Evolutionary conservation across 2,888 invertebrate genomes (phyloP).

Genomic region (Coenonympha arcania): DNA sequence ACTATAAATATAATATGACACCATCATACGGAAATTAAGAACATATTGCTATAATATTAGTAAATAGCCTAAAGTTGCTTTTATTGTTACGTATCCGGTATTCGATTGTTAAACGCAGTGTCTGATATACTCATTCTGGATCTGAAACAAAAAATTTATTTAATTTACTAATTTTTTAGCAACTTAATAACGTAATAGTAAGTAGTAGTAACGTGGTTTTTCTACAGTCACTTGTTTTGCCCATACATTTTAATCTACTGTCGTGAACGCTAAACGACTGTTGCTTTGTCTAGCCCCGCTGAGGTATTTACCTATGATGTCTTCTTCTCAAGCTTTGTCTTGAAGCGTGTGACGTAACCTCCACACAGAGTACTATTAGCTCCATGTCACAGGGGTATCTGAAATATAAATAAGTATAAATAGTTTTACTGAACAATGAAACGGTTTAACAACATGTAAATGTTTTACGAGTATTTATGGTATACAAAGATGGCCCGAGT

Average conservation of each 20-base stretch:
- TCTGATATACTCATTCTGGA: neutral
- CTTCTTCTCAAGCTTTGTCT: neutral
- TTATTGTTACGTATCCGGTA: slow-evolving; percentile 1
- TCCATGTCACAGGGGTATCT: slow-evolving; percentile 53
- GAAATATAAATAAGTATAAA: slow-evolving; percentile 16
- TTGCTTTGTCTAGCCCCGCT: too few relatives aligned
- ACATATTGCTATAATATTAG: neutral
- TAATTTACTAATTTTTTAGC: too few relatives aligned
- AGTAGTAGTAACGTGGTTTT: too few relatives aligned
- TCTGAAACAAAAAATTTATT: slow-evolving; percentile 1
- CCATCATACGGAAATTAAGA: neutral
- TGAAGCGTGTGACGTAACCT: slow-evolving; percentile 32
- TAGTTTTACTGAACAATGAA: too few relatives aligned
- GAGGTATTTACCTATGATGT: neutral
- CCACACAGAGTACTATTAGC: slow-evolving; percentile 58
- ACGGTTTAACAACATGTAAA: too few relatives aligned
- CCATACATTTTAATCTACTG: too few relatives aligned
- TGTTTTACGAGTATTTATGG: too few relatives aligned
- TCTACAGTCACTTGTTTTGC: too few relatives aligned
- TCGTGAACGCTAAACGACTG: too few relatives aligned
- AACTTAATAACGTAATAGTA: too few relatives aligned
- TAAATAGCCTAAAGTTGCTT: neutral
- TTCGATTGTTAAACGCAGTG: neutral
- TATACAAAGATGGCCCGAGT: too few relatives aligned
- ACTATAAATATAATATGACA: slow-evolving; percentile 2